Conservation (phyloP, 1,140 invertebrate species). For the Periplaneta americana region DNA sequence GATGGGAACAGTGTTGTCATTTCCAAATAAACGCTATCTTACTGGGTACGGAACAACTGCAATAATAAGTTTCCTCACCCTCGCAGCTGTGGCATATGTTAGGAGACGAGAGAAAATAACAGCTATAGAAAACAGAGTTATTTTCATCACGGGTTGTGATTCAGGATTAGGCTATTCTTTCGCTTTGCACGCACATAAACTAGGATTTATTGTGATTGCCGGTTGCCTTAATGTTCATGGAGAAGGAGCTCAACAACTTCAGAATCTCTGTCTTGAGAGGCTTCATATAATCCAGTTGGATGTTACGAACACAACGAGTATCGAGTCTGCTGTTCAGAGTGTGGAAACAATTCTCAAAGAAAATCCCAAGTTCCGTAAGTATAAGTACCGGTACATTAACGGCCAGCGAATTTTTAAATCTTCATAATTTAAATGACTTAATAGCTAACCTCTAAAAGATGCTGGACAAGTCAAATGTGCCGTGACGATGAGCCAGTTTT, state of each 20-base stretch:
- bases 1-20: too few species aligned
- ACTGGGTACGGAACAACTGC: too few species aligned
- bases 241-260: slow-evolving; percentile 33
- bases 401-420: too few species aligned
- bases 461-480: too few species aligned
- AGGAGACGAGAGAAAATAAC: too few species aligned
- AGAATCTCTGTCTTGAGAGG: slow-evolving; percentile 17
- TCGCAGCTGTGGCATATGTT: too few species aligned
- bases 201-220: slow-evolving; percentile 61
- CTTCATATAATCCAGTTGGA: slow-evolving; percentile 52
- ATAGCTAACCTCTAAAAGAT: too few species aligned
- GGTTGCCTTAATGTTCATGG: slow-evolving; percentile 55
- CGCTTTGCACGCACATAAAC: slow-evolving; percentile 51
- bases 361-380: slow-evolving; percentile 35
- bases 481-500: too few species aligned
- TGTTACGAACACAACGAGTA: slow-evolving; percentile 54
- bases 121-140: slow-evolving; percentile 8
- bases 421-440: neutral
- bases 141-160: slow-evolving; percentile 77
- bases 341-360: slow-evolving; percentile 36
- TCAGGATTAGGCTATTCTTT: slow-evolving; percentile 73
- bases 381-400: too few species aligned
- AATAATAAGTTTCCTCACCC: too few species aligned
- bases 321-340: slow-evolving; percentile 41
- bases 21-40: too few species aligned